A percentile compares a stretch with the other conserved stretches of the same genome.
Conservation (phyloP, 2,113 vertebrate species). For the Thamnaconus septentrionalis region DNA sequence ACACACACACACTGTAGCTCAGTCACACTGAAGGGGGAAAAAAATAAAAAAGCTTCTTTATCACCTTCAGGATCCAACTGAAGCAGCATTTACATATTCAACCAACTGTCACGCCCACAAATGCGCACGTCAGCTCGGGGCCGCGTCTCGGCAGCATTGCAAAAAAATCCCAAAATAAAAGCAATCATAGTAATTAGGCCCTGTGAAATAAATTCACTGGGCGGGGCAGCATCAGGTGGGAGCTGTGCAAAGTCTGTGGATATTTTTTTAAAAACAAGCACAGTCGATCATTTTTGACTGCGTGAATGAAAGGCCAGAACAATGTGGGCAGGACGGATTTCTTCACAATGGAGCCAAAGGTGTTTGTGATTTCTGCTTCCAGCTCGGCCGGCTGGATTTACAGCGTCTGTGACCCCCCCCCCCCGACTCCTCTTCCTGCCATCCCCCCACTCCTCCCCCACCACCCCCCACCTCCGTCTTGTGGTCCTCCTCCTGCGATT, state of each 20-base stretch:
- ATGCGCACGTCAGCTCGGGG: slow-evolving; percentile 33
- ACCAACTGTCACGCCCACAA: slow-evolving; percentile 64
- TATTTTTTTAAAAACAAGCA: background rate
- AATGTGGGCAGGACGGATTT: too few species aligned
- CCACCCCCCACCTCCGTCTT: slow-evolving; percentile 26
- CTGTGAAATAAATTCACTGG: slow-evolving; percentile 32
- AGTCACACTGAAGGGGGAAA: slow-evolving; percentile 16
- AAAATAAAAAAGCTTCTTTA: slow-evolving; percentile 54
- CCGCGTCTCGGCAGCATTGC: slow-evolving; percentile 38
- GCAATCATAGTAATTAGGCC: slow-evolving; percentile 14
- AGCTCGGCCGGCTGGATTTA: too few species aligned
- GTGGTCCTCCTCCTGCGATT: slow-evolving; percentile 74
- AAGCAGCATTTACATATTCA: slow-evolving; percentile 71
- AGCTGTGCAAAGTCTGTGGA: background rate
- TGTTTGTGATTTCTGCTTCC: background rate
- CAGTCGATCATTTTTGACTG: too few species aligned
- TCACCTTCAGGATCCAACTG: slow-evolving; percentile 60
- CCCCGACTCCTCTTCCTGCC: slow-evolving; percentile 48
- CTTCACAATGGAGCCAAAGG: too few species aligned
- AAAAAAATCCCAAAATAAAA: too few species aligned
- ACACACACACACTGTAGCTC: slow-evolving; percentile 45
- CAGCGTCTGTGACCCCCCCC: slow-evolving; percentile 37
- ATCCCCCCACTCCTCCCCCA: slow-evolving; percentile 13
- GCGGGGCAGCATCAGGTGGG: too few species aligned
- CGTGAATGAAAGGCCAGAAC: too few species aligned